These are phyloP conservation scores for Lasioglossum albipes DNA, from an alignment of 1,140 invertebrate genomes.

Conservation along the genomic window DNA sequence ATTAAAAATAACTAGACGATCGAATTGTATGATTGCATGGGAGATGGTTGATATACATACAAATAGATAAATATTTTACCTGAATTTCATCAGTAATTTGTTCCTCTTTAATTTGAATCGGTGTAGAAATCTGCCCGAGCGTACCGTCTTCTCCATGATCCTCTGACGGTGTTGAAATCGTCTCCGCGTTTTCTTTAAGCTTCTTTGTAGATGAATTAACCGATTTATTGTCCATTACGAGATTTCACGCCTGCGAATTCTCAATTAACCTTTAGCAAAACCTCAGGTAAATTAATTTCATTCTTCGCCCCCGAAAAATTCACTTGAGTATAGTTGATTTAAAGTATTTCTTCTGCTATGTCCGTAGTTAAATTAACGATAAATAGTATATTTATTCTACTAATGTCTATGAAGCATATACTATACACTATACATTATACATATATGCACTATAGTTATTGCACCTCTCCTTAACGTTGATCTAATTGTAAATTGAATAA, in stretches of 20 bases:
- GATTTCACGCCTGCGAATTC: constrained; percentile 6
- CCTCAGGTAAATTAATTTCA: not conserved
- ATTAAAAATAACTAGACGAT: not conserved
- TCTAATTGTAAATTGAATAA: not conserved
- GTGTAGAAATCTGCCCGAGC: constrained; percentile 22
- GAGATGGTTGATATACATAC: not conserved
- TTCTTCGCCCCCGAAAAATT: not conserved
- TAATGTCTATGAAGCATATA: too few species aligned
- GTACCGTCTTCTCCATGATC: constrained; percentile 36
- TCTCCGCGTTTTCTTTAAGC: constrained; percentile 2
- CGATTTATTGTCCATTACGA: constrained; percentile 24
- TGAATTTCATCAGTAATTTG: constrained; percentile 80
- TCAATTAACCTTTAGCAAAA: not conserved
- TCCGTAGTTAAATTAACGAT: not conserved
- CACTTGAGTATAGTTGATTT: too few species aligned
- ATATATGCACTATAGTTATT: not conserved
- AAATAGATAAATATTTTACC: constrained; percentile 64
- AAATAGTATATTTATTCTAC: not conserved
- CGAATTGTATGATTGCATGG: too few species aligned
- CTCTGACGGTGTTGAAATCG: constrained; percentile 47
- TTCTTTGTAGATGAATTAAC: not conserved
- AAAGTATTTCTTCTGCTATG: not conserved
- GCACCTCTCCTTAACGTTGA: not conserved
- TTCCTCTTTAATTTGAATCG: constrained; percentile 79
- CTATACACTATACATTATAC: too few species aligned